Evolutionary conservation across 2,797 vertebrate species (phyloP).

Genomic region (Oreochromis grahami): DNA sequence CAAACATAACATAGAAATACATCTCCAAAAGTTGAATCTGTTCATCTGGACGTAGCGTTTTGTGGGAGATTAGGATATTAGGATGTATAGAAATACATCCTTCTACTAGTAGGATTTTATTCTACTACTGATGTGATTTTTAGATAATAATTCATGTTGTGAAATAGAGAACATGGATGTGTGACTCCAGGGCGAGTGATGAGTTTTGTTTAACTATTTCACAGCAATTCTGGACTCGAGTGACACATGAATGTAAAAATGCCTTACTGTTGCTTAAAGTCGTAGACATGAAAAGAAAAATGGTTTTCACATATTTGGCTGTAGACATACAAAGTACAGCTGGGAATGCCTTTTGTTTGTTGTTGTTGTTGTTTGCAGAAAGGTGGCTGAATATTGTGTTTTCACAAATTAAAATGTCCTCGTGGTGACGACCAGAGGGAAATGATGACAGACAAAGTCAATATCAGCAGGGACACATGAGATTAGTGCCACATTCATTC

Average conservation of each 20-base stretch:
- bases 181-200: background rate
- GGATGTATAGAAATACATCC: background rate
- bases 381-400: background rate
- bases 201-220: background rate
- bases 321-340: background rate
- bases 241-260: background rate
- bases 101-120: no score
- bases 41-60: no score
- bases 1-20: background rate
- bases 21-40: no score
- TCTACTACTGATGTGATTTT: background rate
- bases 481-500: background rate
- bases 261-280: background rate
- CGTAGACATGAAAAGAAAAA: background rate
- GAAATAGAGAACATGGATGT: background rate
- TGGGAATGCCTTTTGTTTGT: background rate
- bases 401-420: background rate
- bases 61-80: no score
- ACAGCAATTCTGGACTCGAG: background rate
- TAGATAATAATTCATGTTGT: background rate
- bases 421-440: background rate
- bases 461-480: background rate
- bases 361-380: background rate
- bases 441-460: background rate
- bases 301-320: background rate